These are phyloP conservation scores for Heliconius melpomene DNA, from an alignment of 1,140 invertebrate species.

Conservation along the genomic window DNA sequence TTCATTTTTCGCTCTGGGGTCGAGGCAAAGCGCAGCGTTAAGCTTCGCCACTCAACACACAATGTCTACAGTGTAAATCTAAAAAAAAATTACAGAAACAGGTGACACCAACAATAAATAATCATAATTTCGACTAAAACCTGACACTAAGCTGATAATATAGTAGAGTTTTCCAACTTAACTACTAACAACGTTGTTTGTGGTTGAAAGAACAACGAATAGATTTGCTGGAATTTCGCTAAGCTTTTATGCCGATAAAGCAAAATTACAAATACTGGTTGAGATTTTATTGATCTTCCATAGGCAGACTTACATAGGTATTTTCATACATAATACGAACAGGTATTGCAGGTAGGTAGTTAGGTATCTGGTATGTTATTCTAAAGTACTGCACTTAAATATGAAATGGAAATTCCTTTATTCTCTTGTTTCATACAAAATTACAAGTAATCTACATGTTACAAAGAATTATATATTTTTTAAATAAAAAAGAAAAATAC, in stretches of 20 bases:
- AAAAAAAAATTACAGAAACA: not conserved
- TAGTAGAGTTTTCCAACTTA: not conserved
- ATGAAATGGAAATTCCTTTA: no score
- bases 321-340: not conserved
- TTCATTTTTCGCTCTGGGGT: no score
- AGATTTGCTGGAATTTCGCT: not conserved
- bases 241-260: not conserved
- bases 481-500: no score
- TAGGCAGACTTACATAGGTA: not conserved
- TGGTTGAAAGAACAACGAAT: not conserved
- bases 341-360: no score
- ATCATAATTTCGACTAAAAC: not conserved
- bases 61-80: no score
- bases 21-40: no score
- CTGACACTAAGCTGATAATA: not conserved
- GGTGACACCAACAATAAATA: not conserved
- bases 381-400: no score
- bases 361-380: no score
- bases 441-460: no score
- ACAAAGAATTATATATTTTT: no score
- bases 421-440: no score
- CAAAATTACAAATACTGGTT: not conserved
- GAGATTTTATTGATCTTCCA: not conserved
- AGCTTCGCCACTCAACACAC: no score
- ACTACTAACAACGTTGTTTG: not conserved